Percentiles rank a stretch among this genome's conserved stretches.
Conservation (phyloP, 2,888 invertebrate species). For the Schizaphis graminum region DNA sequence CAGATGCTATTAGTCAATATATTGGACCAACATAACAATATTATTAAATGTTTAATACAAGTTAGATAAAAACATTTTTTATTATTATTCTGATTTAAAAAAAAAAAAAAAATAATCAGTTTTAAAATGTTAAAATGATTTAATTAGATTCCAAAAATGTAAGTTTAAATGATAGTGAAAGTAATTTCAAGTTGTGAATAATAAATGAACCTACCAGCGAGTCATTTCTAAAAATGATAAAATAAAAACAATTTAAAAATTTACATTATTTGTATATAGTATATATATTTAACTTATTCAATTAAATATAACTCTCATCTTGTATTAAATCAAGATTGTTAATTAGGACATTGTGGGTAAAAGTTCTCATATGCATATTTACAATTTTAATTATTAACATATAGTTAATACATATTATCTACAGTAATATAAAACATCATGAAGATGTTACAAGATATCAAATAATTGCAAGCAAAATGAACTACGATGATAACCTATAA, state of each 20-base stretch:
- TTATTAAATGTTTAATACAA: neutral
- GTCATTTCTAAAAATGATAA: constrained; percentile 10
- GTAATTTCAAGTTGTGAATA: neutral
- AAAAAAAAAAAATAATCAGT: no score
- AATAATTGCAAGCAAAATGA: neutral
- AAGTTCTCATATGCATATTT: neutral
- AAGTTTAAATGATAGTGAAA: constrained; percentile 28
- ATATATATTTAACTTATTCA: neutral
- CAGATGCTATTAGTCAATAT: neutral
- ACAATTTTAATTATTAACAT: neutral
- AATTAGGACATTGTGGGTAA: neutral
- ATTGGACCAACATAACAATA: neutral
- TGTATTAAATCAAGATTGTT: neutral
- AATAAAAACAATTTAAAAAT: neutral
- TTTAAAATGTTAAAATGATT: no score
- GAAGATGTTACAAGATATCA: neutral
- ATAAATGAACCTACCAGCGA: neutral
- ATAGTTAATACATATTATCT: neutral
- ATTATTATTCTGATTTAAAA: no score
- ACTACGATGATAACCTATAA: neutral
- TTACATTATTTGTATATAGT: neutral
- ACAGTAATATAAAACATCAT: neutral
- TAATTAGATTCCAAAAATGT: neutral
- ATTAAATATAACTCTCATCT: neutral
- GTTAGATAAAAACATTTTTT: no score